Evolutionary conservation across 2,888 invertebrate genomes (phyloP).

Genomic region (Ryuthela nishihirai): DNA sequence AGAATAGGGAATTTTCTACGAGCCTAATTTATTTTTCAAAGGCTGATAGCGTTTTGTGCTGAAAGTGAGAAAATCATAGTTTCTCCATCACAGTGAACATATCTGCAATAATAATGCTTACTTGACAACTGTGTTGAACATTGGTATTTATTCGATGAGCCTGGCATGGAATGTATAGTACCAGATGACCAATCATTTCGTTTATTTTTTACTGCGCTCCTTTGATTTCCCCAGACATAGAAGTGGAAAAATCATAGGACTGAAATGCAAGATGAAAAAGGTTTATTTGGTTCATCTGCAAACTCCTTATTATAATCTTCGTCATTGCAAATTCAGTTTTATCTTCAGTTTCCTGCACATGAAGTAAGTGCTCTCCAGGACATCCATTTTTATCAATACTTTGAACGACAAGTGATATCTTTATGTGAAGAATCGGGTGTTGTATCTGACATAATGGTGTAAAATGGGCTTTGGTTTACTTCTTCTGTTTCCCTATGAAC

Average conservation of each 20-base stretch:
- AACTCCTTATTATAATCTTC: background rate
- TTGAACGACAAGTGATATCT: background rate
- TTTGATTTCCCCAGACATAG: background rate
- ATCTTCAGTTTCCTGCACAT: background rate
- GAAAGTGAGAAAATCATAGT: no score
- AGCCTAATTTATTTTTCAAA: no score
- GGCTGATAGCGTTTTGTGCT: no score
- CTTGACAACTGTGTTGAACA: background rate
- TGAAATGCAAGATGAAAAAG: background rate
- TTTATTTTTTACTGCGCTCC: background rate
- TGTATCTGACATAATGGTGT: background rate
- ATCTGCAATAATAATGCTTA: background rate
- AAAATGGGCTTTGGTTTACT: background rate
- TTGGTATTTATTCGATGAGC: background rate
- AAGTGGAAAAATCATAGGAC: background rate
- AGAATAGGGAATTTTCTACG: no score
- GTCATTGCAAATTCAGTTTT: background rate
- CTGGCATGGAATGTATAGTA: background rate
- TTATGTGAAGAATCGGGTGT: background rate
- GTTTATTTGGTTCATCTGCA: background rate
- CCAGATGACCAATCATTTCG: background rate
- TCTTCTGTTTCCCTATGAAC: background rate
- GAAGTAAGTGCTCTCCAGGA: background rate
- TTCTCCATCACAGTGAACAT: no score
- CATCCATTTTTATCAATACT: background rate